Evolutionary conservation across 1,140 invertebrate species (phyloP), one percentile per base, ranked within the genome.

Genomic region (Holcopasites calliopsidis): DNA sequence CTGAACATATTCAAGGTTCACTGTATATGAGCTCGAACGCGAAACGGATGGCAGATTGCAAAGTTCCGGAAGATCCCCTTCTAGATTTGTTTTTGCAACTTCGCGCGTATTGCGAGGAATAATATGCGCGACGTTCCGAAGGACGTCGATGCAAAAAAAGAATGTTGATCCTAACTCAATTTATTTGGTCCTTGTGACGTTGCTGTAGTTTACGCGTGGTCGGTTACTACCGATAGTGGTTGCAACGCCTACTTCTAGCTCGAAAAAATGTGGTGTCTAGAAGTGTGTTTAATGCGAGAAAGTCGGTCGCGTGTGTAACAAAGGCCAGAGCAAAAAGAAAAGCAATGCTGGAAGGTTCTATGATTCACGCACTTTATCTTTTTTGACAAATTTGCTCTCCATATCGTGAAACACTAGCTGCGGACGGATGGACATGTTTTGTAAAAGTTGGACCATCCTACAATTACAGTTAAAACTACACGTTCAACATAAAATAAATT

Each of bases 291-390:
- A 8, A 35, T 31, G 0, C 0, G 21, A 8, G 7, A 16, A 26
- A 13, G 0, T 52, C 8, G 6, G 2, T 16, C 47, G 55, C 10
- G 21, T 21, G 33, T 23, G 16, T n/a, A 60, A 38, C n/a, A 50
- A 18, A 38, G n/a, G n/a, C n/a, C n/a, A n/a, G n/a, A n/a, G n/a
- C 33, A 35, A 21, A 0, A 21, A n/a, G 28, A 58, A 35, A 23
- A 28, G 21, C 2, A 42, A 42, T 10, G 8, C 40, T 57, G 31
- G 31, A 18, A 2, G 13, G 54, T 4, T 11, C 26, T 21, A 21
- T 68, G 49, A 55, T 38, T 68, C 50, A 54, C 35, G 2, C 16
- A 7, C 23, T 31, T 68, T 68, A 31, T 68, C 65, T 35, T 54
- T n/a, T 38, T 35, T 16, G n/a, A 16, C 2, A 18, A 68, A n/a